These are phyloP conservation scores for Drosophila neoperkinsi DNA, from an alignment of 2,888 invertebrate genomes.

Conservation along the genomic window DNA sequence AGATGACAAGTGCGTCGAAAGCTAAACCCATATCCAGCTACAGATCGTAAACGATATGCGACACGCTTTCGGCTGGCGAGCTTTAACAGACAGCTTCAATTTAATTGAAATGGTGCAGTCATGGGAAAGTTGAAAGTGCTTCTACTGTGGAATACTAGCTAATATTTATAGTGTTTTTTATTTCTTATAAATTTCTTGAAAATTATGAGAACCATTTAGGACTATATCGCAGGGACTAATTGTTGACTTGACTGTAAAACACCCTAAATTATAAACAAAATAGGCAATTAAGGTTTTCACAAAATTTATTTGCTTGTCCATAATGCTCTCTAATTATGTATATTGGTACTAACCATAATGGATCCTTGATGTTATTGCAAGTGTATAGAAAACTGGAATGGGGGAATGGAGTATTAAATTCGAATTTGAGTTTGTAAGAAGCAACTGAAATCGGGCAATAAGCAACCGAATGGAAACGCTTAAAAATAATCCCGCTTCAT, in stretches of 20 bases:
- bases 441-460: constrained; percentile 18
- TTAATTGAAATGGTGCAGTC: constrained; percentile 30
- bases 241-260: not conserved
- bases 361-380: not conserved
- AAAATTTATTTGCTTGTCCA: not conserved
- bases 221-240: not conserved
- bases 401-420: constrained; percentile 18
- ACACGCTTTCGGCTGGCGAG: constrained; percentile 17
- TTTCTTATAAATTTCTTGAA: not conserved
- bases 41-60: constrained; percentile 67
- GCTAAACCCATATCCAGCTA: constrained; percentile 37
- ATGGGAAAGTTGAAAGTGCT: not conserved
- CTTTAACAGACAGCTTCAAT: constrained; percentile 36
- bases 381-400: not conserved
- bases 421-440: constrained; percentile 27
- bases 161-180: not conserved
- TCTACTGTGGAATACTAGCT: not conserved
- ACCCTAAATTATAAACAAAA: not conserved
- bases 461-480: constrained; percentile 31
- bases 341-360: not conserved
- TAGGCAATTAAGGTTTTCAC: not conserved
- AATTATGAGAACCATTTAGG: not conserved
- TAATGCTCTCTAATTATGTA: not conserved
- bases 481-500: constrained; percentile 62
- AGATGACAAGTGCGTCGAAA: constrained; percentile 21